phyloP scores from a whole-genome alignment of 2,113 vertebrate species.

The Manacus vitellinus region DNA sequence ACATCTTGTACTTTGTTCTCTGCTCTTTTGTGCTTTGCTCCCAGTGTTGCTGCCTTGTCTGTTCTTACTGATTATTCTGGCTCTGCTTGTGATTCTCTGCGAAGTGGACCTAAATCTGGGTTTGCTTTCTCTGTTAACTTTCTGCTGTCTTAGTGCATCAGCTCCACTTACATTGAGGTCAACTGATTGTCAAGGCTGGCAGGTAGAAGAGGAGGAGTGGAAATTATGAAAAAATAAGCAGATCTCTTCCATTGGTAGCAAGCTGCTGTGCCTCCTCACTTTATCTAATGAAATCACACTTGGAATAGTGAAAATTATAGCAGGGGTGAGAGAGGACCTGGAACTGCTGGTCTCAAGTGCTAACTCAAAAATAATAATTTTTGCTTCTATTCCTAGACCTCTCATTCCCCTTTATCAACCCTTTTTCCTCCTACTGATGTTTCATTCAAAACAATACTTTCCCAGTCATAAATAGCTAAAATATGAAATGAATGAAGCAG shows the following conservation, averaged over 20 bases:
- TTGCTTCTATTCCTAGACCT: background rate
- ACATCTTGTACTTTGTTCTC: background rate
- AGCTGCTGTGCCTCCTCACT: background rate
- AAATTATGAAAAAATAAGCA: background rate
- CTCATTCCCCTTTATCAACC: background rate
- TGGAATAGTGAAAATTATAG: background rate
- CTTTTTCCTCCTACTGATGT: background rate
- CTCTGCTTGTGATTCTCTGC: background rate
- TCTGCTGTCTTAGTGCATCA: background rate
- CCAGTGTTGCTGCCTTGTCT: background rate
- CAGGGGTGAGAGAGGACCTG: background rate
- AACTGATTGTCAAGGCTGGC: background rate
- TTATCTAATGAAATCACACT: background rate
- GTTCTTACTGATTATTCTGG: background rate
- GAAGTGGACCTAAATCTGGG: background rate
- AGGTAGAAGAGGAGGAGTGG: background rate
- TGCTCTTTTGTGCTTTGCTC: background rate
- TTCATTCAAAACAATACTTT: background rate
- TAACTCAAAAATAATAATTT: background rate
- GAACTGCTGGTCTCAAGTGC: background rate
- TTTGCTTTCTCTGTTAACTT: background rate
- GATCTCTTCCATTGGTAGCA: background rate
- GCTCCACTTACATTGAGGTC: background rate
- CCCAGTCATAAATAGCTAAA: background rate
- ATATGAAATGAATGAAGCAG: background rate